A percentile compares a stretch with the other conserved stretches of the same genome.
These are phyloP conservation scores for Glyptemys insculpta DNA, from an alignment of 2,797 vertebrate genomes.

Conservation along the genomic window DNA sequence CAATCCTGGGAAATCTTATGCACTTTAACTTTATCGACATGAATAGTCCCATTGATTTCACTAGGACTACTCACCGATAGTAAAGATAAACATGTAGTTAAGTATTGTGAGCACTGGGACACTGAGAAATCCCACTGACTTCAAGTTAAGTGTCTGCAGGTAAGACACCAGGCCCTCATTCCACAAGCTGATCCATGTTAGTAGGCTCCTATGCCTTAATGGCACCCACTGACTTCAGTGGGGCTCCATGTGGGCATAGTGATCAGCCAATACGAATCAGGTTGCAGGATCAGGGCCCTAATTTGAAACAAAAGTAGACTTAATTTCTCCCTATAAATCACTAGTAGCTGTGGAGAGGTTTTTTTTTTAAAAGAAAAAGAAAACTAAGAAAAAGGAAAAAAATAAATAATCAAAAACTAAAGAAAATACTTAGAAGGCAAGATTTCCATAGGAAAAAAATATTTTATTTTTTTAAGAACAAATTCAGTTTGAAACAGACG, in stretches of 20 bases:
- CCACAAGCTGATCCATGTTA: not conserved
- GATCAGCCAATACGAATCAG: not conserved
- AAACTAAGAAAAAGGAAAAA: slow-evolving; percentile 7
- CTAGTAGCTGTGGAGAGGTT: not conserved
- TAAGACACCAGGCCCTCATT: not conserved
- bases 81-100: not conserved
- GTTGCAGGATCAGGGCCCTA: not conserved
- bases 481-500: slow-evolving; percentile 99
- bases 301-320: slow-evolving; percentile 8
- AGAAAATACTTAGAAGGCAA: slow-evolving; percentile 80
- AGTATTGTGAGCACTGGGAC: not conserved
- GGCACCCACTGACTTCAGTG: not conserved
- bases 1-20: not conserved
- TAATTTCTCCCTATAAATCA: slow-evolving; percentile 2
- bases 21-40: not conserved
- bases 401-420: slow-evolving; percentile 14
- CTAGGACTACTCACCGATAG: not conserved
- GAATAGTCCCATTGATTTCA: not conserved
- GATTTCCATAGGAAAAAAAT: slow-evolving; percentile 99
- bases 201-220: not conserved
- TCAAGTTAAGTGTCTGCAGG: not conserved
- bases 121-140: not conserved
- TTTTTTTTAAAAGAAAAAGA: not conserved
- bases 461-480: slow-evolving; percentile 99
- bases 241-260: not conserved